Evolutionary conservation across 2,888 invertebrate species (phyloP), one percentile per base, ranked within the genome.

Genomic region (Athalia rosae): DNA sequence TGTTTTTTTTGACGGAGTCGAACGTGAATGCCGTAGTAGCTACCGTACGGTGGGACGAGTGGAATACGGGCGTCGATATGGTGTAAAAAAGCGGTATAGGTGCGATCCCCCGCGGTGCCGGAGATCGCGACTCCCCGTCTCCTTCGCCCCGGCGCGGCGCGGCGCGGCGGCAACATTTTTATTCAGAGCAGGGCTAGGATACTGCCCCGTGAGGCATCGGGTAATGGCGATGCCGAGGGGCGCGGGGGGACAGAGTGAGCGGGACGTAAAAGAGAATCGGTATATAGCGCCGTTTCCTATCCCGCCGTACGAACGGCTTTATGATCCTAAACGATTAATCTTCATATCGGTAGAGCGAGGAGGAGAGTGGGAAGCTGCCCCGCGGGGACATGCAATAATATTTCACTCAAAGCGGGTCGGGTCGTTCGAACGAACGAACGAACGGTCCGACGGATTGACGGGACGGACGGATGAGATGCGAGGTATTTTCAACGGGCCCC

Each of bases 291-390:
- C 7, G 47, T 74, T 61, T 61, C 74, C 71, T n/a, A 74, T 43
- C 28, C 28, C 9, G 15, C 61, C 84, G 80, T 84, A 82, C 82
- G 81, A 80, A 83, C 83, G 83, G 84, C 83, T 84, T 84, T 84
- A 84, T 84, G 84, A 82, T 82, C 82, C 79, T 76, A 80, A 80
- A 83, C 86, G 84, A 87, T 87, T 87, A 87, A 87, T 87, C 87
- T 87, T 87, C 85, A 85, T 86, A 79, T 78, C 59, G 53, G 74
- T 43, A 43, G 82, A 80, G 81, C 78, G 79, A 48, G 62, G 71
- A 62, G 48, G 62, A 13, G 45, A 59, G 71, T 67, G 74, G 61
- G 47, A 67, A 43, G 74, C 80, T 80, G 83, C 83, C 85, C 86
- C 85, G 78, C 79, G 81, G 86, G 86, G 85, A 85, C 83, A 71